Base-by-base conservation (phyloP, 2,797 vertebrate genomes). In the Pteronotus mesoamericanus region DNA sequence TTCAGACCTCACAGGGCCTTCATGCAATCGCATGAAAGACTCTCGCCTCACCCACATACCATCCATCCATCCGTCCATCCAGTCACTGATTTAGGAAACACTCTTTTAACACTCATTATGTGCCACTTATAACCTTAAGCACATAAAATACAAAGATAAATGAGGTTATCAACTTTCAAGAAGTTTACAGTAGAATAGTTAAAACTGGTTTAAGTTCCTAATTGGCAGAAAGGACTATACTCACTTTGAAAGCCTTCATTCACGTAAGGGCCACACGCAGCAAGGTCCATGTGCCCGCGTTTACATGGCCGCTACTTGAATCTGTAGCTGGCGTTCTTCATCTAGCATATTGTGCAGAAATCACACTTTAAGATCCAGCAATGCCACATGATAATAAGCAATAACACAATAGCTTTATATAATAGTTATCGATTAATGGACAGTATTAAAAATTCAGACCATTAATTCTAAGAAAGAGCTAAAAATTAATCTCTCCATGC, bases 381-480 rank as follows among this genome's bases (percentile, higher is more conserved):
- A 79, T 37, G 2, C 44, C 51, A 74, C 29, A 48, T 9, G 37
- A 48, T 6, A 71, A 55, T 9, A 59, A 21, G 61, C 51, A 83
- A 29, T 3, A 66, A 26, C 26, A 74, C 10, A 19, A 14, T 7
- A 16, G 15, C 22, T 6, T 71, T 80, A n/a, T n/a, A 39, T 32
- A 72, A 51, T 51, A 32, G 16, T 64, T 71, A 53, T 0, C 78
- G 75, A 46, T 92, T 86, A 89, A 92, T 92, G 90, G 95, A 57
- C 44, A 82, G 64, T 78, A 89, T 94, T 96, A 94, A 92, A 91
- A 92, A 64, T 89, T 82, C 46, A 95, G 84, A 53, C 29, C 82
- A 68, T 89, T 95, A 96, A 75, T 93, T 92, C 75, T 89, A 90
- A 86, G 34, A 87, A 95, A 96, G 21, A 96, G 48, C 37, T 55